Percentiles rank a stretch among this genome's conserved stretches.
These are phyloP conservation scores for Decapterus maruadsi DNA, from an alignment of 2,797 vertebrate species.

Conservation along the genomic window DNA sequence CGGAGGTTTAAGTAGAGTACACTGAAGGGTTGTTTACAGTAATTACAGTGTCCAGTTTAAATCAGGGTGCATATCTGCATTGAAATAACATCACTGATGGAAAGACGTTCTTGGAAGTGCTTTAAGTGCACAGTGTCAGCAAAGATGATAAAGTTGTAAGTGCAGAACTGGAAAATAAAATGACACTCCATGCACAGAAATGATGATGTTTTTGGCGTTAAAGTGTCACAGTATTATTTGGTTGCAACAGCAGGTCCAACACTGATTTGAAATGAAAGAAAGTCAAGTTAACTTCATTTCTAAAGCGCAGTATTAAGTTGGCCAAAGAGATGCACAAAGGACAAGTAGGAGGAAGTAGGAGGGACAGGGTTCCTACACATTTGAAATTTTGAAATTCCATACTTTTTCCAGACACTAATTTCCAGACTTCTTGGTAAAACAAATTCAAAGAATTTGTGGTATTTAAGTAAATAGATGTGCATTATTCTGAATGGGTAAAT, in stretches of 20 bases:
- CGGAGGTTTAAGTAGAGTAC: conserved; percentile 28
- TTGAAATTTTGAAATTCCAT: no score
- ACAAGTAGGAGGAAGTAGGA: no score
- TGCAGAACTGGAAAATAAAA: neutral
- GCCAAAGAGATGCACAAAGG: no score
- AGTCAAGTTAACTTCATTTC: no score
- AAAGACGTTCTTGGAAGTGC: neutral
- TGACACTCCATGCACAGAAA: no score
- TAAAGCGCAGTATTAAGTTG: neutral
- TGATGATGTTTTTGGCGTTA: no score
- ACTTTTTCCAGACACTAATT: no score
- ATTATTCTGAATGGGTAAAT: no score
- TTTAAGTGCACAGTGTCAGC: neutral
- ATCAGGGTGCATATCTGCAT: neutral
- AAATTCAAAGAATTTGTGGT: no score
- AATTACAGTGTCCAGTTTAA: conserved; percentile 9
- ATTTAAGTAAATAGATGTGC: no score
- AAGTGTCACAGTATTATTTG: neutral
- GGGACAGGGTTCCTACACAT: no score
- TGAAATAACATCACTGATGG: neutral
- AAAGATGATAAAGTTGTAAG: neutral
- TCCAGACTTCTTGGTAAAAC: no score
- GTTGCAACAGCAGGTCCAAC: neutral
- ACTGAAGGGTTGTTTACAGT: conserved; percentile 21
- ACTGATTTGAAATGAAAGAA: neutral